Base-by-base conservation (phyloP, 53 echinoderm and acorn worm species). In the Pentamera pediparva region DNA sequence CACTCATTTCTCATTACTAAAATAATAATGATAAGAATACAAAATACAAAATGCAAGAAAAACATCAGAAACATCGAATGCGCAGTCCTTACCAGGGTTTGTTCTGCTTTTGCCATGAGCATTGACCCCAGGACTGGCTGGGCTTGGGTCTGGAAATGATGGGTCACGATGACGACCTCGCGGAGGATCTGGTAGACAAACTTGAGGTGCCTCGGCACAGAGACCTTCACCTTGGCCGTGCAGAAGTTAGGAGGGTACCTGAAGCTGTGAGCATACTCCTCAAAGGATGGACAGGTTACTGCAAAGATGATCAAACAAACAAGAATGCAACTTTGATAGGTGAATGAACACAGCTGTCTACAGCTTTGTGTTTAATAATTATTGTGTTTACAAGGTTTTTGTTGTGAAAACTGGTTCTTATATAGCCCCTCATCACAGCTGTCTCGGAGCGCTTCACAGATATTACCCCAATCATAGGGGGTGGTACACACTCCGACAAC, bases 271-370 rank as follows among this genome's bases (percentile, higher is more conserved):
- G 39, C 39, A 39, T 67, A 67, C 67, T 43, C 67, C 24, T 67
- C 67, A 28, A 67, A 67, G 11, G 67, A 67, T 43, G 25, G 47
- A 25, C 67, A 67, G 28, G 67, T 67, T 24, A 67, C 67, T 67
- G 11, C 7, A 54, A 0, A 54, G 28, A 8, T 8, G 28, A 54
- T 9, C 0, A 54, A 51, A 50, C 4, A 4, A 50, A 54, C 4
- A 54, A 54, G 54, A 54, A 7, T 41, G n/a, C n/a, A n/a, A n/a
- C n/a, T n/a, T n/a, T n/a, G n/a, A n/a, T n/a, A 41, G 15, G 8
- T 41, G 15, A 41, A 41, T 10, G 43, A 41, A 41, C 43, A 41
- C 43, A 41, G 43, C n/a, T n/a, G n/a, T n/a, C n/a, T n/a, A n/a
- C n/a, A n/a, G n/a, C n/a, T n/a, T n/a, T n/a, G n/a, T n/a, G n/a